Base-by-base conservation (phyloP, 2,888 invertebrate species). In the Apamea anceps region DNA sequence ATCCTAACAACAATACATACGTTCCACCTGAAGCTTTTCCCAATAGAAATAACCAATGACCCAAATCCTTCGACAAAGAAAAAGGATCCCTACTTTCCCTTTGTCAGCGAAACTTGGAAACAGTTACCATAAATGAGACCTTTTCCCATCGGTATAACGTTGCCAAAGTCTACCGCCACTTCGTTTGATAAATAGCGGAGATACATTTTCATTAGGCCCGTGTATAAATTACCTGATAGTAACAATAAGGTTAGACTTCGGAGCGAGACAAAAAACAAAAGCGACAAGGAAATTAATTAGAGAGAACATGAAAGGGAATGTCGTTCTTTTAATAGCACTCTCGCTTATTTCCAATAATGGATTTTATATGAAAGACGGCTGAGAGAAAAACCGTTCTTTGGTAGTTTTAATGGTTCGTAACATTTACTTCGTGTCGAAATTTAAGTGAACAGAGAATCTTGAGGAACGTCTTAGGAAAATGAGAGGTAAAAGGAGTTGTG, bases 71-170 rank as follows among this genome's bases (percentile, higher is more conserved):
- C 87, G 90, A 70, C 88, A 91, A 92, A 90, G 90, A 90, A 92
- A 93, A 93, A 91, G 92, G 91, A 90, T 90, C 89, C 86, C 88
- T 88, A 92, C 91, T 91, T 91, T 92, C 91, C 93, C 92, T 92
- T 92, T 94, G 94, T 95, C 95, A 95, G 94, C 94, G 89, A 93
- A 95, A 94, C 91, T 94, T 94, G 90, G 90, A 91, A 91, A 93
- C 92, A 91, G 92, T 92, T 89, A 88, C 89, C 90, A 90, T 91
- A 92, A 92, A 92, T 91, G 91, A 92, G 92, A 91, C 91, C 91
- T 93, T 93, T 92, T 92, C 91, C 91, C 89, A 89, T 90, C 81
- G 91, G 88, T 88, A 88, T 87, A 90, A 84, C 82, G 85, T 78
- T 89, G 85, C 85, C 84, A 87, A 89, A 91, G 85, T 85, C 86